Percentiles rank a stretch among this genome's conserved stretches.
These are phyloP conservation scores for Eupelmus urozonus DNA, from an alignment of 2,888 invertebrate genomes.

Conservation along the genomic window DNA sequence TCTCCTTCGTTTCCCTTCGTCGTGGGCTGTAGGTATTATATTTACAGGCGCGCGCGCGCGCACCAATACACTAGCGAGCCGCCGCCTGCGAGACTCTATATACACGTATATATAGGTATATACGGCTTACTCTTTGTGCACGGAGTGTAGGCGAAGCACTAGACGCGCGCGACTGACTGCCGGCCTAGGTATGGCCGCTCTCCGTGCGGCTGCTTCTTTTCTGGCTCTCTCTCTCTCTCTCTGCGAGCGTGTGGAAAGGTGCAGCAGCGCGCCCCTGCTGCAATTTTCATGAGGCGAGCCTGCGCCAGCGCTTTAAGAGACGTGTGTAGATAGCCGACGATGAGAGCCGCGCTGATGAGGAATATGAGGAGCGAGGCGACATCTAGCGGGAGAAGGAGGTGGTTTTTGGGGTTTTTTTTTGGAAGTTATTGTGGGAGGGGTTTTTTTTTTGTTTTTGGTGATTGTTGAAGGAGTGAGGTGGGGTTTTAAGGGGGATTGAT, in stretches of 20 bases:
- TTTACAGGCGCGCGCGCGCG: neutral
- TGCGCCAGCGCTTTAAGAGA: neutral
- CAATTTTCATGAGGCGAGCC: neutral
- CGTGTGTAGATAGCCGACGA: too few species aligned
- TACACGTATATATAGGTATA: neutral
- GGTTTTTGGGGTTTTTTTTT: neutral
- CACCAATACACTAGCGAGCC: neutral
- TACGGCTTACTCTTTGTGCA: constrained; percentile 5
- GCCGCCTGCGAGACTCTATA: neutral
- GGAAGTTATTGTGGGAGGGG: too few species aligned
- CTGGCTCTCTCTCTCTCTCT: too few species aligned
- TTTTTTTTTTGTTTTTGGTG: constrained; percentile 4
- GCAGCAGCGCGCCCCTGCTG: constrained; percentile 29
- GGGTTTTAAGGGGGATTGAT: too few species aligned
- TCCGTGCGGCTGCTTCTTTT: neutral
- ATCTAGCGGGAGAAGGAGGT: constrained; percentile 18
- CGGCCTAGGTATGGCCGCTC: too few species aligned
- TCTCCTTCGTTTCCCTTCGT: constrained; percentile 10
- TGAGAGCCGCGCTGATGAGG: too few species aligned
- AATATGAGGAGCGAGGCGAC: constrained; percentile 9
- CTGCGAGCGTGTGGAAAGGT: neutral
- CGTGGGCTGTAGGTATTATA: neutral
- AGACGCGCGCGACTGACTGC: constrained; percentile 14
- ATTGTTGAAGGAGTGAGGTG: too few species aligned
- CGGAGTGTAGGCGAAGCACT: constrained; percentile 31